Conservation (phyloP, 2,888 invertebrate species). For the Phanerotoma sp. region DNA sequence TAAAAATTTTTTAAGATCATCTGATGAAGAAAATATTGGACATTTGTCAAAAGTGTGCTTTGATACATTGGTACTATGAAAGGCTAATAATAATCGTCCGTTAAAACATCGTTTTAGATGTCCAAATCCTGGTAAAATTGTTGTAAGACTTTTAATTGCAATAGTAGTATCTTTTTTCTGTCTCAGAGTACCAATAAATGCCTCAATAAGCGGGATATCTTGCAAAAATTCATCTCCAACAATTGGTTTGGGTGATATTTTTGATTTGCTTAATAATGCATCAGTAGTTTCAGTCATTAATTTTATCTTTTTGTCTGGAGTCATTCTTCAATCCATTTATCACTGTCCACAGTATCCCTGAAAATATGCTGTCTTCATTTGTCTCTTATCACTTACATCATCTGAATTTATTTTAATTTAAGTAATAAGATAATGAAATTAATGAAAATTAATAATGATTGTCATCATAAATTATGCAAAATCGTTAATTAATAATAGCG, state of each 20-base stretch:
- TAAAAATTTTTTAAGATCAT: conserved; percentile 57
- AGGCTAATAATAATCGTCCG: conserved; percentile 63
- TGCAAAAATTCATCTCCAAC: conserved; percentile 61
- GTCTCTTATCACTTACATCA: neutral
- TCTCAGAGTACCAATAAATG: conserved; percentile 65
- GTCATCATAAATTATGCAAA: neutral
- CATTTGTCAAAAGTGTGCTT: conserved; percentile 5
- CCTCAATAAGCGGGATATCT: conserved; percentile 60
- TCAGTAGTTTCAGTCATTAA: conserved; percentile 23
- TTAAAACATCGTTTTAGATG: conserved; percentile 75
- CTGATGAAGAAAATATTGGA: conserved; percentile 30
- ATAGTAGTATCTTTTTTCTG: conserved; percentile 66
- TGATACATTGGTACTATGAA: conserved; percentile 40
- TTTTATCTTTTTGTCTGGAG: conserved; percentile 24
- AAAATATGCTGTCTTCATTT: conserved; percentile 42
- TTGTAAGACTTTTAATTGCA: conserved; percentile 64
- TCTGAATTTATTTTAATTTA: neutral
- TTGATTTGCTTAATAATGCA: neutral
- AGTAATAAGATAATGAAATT: neutral
- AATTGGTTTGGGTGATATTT: conserved; percentile 56
- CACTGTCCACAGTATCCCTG: conserved; percentile 33
- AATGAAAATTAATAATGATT: neutral
- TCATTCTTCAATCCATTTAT: conserved; percentile 13
- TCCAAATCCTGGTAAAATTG: conserved; percentile 65
- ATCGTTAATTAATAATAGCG: neutral